phyloP scores from a whole-genome alignment of 2,113 vertebrate genomes.

The Mormoops blainvillei region DNA sequence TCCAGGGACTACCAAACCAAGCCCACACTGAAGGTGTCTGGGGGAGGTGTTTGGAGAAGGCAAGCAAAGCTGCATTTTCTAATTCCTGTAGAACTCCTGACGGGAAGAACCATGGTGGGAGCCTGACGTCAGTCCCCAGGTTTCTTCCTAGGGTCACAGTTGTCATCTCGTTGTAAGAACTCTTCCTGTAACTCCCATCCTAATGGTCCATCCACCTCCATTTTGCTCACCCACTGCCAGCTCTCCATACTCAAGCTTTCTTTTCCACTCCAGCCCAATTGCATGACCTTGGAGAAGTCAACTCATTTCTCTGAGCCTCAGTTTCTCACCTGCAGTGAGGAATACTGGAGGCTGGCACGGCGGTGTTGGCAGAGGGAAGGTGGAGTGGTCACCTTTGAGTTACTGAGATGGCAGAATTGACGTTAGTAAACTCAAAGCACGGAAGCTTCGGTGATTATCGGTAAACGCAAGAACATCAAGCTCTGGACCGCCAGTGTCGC shows the following conservation, averaged over 20 bases:
- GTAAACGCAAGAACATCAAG: not conserved
- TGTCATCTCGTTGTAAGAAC: not conserved
- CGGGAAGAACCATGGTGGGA: not conserved
- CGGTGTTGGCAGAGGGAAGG: not conserved
- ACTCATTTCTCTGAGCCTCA: not conserved
- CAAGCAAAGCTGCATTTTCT: not conserved
- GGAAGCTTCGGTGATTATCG: not conserved
- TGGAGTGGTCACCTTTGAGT: accelerated
- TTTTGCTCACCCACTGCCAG: not conserved
- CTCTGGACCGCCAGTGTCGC: accelerated
- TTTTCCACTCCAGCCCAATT: not conserved
- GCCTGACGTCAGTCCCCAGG: not conserved
- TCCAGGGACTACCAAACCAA: not conserved
- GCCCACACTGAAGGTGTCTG: not conserved
- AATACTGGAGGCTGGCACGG: accelerated
- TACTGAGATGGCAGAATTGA: too few species aligned
- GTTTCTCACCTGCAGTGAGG: not conserved
- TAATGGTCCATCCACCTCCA: accelerated
- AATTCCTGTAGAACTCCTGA: not conserved
- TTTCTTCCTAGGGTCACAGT: not conserved
- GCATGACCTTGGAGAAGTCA: not conserved
- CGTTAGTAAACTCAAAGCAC: not conserved
- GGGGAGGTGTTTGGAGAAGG: not conserved
- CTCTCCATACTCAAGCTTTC: not conserved
- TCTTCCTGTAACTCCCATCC: not conserved